These are phyloP conservation scores for Babylonia areolata DNA, from an alignment of 1,140 invertebrate genomes.

Conservation along the genomic window DNA sequence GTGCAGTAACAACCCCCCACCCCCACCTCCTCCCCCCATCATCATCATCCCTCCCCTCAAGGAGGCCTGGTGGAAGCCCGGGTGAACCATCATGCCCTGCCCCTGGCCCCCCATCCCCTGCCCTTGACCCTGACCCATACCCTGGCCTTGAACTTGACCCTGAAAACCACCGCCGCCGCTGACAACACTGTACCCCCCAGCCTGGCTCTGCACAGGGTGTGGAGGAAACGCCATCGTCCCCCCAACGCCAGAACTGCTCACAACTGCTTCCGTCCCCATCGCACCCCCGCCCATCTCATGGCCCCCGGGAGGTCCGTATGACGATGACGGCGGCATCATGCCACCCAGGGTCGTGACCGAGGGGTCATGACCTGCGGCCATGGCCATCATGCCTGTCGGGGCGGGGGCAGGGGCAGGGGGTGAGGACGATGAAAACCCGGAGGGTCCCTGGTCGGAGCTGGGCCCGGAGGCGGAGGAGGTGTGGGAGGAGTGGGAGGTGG, in stretches of 20 bases:
- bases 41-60: background rate
- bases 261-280: background rate
- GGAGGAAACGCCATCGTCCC: background rate
- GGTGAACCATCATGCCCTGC: background rate
- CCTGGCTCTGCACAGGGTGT: too few relatives aligned
- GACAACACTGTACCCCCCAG: too few relatives aligned
- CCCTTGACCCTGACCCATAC: background rate
- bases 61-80: background rate
- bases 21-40: background rate
- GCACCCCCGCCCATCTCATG: background rate
- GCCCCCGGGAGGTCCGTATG: background rate
- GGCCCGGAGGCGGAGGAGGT: conserved; percentile 26
- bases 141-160: conserved; percentile 1
- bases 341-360: background rate
- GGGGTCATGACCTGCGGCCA: background rate
- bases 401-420: conserved; percentile 22
- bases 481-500: conserved; percentile 17
- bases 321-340: background rate
- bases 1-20: too few relatives aligned
- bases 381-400: conserved; percentile 27
- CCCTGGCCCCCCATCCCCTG: background rate
- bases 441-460: conserved; percentile 21
- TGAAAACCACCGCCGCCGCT: background rate
- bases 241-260: background rate
- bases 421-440: conserved; percentile 23